Evolutionary conservation across 2,113 vertebrate species (phyloP).

Genomic region (Chroicocephalus ridibundus): DNA sequence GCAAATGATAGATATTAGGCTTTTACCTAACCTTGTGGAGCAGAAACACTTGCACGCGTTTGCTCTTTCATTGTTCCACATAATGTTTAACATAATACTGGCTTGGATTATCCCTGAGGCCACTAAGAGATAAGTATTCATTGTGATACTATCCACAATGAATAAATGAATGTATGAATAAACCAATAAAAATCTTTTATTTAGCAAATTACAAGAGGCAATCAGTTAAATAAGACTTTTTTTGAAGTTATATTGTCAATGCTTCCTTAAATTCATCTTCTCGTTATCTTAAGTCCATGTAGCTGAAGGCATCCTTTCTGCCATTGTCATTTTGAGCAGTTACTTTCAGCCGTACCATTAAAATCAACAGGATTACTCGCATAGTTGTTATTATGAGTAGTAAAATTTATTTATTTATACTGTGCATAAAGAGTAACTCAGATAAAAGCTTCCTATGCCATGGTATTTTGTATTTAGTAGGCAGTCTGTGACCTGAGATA

Average conservation of each 20-base stretch:
- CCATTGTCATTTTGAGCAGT: not conserved
- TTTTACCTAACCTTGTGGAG: not conserved
- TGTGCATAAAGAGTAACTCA: not conserved
- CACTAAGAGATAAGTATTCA: not conserved
- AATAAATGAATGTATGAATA: not conserved
- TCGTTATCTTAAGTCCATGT: not conserved
- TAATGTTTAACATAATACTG: not conserved
- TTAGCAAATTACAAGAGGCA: not conserved
- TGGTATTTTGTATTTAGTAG: not conserved
- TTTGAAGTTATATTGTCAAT: not conserved
- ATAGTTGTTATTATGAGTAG: not conserved
- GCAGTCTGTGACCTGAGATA: not conserved
- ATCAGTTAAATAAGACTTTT: not conserved
- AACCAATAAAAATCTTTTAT: not conserved
- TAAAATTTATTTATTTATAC: not conserved
- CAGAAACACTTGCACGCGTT: not conserved
- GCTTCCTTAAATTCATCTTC: not conserved
- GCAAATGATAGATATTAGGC: not conserved
- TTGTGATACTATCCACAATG: not conserved
- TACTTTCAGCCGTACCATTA: not conserved
- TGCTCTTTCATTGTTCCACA: not conserved
- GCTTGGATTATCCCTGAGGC: constrained; percentile 25
- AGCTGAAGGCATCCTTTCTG: not conserved
- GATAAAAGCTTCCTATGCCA: not conserved
- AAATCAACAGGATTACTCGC: not conserved